Conservation (phyloP, 2,113 vertebrate species). For the Cyphomyrus discorhynchus region DNA sequence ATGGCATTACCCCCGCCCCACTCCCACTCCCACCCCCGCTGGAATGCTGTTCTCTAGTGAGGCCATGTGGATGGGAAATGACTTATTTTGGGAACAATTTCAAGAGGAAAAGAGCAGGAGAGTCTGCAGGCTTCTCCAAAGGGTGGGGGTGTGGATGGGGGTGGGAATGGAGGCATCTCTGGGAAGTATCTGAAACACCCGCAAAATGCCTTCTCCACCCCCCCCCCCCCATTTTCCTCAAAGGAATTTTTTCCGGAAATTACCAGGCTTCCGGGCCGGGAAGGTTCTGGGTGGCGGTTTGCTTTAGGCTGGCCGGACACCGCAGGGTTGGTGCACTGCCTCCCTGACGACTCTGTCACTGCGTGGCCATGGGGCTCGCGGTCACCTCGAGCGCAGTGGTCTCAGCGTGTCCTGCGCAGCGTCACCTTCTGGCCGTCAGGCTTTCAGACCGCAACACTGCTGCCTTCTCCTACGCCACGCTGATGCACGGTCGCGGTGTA, state of each 20-base stretch:
- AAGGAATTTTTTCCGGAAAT: too few relatives aligned
- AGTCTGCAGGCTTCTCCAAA: background rate
- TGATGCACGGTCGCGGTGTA: background rate
- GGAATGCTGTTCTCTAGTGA: constrained; percentile 48
- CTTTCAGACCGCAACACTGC: background rate
- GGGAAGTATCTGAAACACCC: background rate
- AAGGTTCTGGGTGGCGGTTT: too few relatives aligned
- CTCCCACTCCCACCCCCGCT: constrained; percentile 43
- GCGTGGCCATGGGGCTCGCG: background rate
- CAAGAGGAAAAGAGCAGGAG: constrained; percentile 42
- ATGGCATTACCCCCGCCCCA: constrained; percentile 48
- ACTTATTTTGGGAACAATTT: constrained; percentile 64
- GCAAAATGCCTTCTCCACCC: background rate
- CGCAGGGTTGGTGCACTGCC: background rate
- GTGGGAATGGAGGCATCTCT: background rate
- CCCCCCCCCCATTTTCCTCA: background rate
- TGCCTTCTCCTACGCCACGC: background rate
- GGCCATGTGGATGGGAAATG: constrained; percentile 60
- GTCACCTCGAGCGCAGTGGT: background rate
- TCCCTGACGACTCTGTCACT: background rate
- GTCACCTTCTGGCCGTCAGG: background rate
- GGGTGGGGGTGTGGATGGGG: background rate
- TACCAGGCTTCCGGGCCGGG: too few relatives aligned
- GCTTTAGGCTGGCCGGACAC: too few relatives aligned
- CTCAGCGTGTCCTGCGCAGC: background rate